Conservation (phyloP, 2,113 vertebrate species). For the Crotalus helleri region DNA sequence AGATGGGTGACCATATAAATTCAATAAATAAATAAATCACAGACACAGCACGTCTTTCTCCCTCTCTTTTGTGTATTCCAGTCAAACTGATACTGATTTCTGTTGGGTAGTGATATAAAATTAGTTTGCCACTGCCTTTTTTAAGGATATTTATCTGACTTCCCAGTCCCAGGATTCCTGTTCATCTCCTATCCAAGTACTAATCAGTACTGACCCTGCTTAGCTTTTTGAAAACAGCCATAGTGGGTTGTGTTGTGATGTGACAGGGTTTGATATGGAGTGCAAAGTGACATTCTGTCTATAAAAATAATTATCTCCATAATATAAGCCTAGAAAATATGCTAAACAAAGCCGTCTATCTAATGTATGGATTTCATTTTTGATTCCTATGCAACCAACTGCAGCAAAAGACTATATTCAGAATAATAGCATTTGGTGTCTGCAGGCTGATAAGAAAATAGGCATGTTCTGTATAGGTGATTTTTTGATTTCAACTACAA, state of each 20-base stretch:
- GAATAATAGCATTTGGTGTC: neutral
- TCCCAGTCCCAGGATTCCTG: neutral
- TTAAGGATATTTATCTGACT: neutral
- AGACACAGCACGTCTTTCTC: neutral
- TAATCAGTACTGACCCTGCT: neutral
- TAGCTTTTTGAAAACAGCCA: neutral
- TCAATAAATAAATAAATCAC: neutral
- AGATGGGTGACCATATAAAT: neutral
- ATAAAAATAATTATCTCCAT: too few relatives aligned
- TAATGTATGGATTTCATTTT: neutral
- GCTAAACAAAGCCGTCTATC: neutral
- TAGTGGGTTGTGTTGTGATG: neutral
- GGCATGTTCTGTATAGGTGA: too few relatives aligned
- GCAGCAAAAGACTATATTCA: neutral
- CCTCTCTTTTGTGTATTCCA: neutral
- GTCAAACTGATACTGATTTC: neutral
- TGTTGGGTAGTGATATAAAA: neutral
- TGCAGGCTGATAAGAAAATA: neutral
- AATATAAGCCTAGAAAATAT: neutral
- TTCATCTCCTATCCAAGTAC: neutral
- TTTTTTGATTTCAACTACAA: too few relatives aligned
- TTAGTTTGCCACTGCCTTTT: neutral
- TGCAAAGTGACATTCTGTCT: neutral
- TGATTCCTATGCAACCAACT: neutral
- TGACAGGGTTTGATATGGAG: neutral